These are phyloP conservation scores for Scaptomyza pallida DNA, from an alignment of 1,140 invertebrate genomes.

Conservation along the genomic window DNA sequence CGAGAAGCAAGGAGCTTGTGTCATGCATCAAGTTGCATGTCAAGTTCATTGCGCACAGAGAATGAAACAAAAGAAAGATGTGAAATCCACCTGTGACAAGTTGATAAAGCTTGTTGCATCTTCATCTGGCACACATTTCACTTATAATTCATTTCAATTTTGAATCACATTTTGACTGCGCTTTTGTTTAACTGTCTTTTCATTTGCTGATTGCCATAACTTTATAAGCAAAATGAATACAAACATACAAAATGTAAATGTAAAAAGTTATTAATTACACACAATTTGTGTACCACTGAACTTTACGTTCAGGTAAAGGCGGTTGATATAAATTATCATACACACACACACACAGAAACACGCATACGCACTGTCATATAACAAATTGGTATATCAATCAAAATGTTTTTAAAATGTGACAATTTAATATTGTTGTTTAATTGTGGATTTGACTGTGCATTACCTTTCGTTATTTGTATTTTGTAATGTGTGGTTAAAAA, in stretches of 20 bases:
- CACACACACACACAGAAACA: not conserved
- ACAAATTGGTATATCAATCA: constrained; percentile 38
- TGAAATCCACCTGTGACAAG: constrained; percentile 53
- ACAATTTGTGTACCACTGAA: constrained; percentile 74
- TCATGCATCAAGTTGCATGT: constrained; percentile 29
- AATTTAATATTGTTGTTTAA: constrained; percentile 38
- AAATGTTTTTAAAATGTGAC: constrained; percentile 20
- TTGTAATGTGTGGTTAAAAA: not conserved
- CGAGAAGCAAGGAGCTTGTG: constrained; percentile 9
- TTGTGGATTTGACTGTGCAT: constrained; percentile 15
- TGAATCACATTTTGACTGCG: constrained; percentile 33
- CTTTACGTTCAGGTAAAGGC: constrained; percentile 55
- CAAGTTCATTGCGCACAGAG: constrained; percentile 62
- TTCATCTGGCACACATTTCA: constrained; percentile 63
- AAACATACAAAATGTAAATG: no score
- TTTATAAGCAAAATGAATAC: constrained; percentile 50
- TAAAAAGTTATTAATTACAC: constrained; percentile 76
- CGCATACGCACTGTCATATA: not conserved
- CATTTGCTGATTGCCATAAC: constrained; percentile 40
- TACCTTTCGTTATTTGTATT: not conserved
- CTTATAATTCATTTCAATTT: constrained; percentile 36
- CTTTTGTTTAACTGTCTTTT: constrained; percentile 17
- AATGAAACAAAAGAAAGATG: constrained; percentile 58
- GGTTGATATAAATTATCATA: constrained; percentile 11
- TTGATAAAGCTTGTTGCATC: constrained; percentile 38